Evolutionary conservation across 1,140 invertebrate genomes (phyloP).

Genomic region (Aradophagus sp.): DNA sequence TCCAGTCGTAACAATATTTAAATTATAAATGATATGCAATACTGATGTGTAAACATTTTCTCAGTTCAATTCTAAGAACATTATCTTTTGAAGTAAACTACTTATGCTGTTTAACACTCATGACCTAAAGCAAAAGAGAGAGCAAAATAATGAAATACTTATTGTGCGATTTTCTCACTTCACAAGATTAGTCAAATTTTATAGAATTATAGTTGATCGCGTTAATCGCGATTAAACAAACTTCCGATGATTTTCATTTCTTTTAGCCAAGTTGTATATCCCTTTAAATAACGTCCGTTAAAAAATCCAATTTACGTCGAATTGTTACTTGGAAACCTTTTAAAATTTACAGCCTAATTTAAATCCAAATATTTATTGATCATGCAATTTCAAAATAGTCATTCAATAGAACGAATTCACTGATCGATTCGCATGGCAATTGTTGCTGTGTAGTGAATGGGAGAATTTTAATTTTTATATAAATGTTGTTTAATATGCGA

Average conservation of each 20-base stretch:
- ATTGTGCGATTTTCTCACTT: constrained; percentile 38
- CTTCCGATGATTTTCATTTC: constrained; percentile 35
- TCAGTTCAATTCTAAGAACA: too few species aligned
- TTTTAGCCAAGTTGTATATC: constrained; percentile 4
- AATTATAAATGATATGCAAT: too few species aligned
- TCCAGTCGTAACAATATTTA: too few species aligned
- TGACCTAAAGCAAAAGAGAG: constrained; percentile 25
- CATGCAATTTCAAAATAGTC: too few species aligned
- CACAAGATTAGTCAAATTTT: constrained; percentile 33
- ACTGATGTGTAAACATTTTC: too few species aligned
- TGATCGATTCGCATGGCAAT: too few species aligned
- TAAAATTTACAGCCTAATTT: not conserved
- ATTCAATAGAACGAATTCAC: too few species aligned
- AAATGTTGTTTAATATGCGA: too few species aligned
- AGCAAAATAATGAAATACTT: constrained; percentile 31
- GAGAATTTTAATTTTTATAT: too few species aligned
- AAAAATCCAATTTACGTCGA: constrained; percentile 13
- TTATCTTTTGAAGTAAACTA: constrained; percentile 16
- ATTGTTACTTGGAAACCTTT: not conserved
- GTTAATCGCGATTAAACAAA: constrained; percentile 44
- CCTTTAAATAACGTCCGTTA: constrained; percentile 15
- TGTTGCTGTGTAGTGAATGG: too few species aligned
- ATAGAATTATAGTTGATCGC: constrained; percentile 40
- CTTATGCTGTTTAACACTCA: constrained; percentile 3
- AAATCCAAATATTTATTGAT: not conserved